Conservation (phyloP, 2,888 invertebrate species). For the Odontocolon sp. region DNA sequence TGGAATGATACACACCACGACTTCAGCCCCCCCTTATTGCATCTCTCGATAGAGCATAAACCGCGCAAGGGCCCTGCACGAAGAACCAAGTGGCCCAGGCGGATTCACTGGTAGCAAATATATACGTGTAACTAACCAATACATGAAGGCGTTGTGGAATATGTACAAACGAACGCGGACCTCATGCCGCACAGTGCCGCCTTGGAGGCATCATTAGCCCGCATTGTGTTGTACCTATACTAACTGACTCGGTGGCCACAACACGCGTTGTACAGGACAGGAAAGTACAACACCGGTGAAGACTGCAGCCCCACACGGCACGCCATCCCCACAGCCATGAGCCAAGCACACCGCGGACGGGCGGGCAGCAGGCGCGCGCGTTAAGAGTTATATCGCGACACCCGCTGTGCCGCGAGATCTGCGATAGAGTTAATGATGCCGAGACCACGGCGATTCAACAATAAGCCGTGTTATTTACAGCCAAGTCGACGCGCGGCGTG, state of each 20-base stretch:
- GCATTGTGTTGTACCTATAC: conserved; percentile 69
- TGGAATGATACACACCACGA: conserved; percentile 61
- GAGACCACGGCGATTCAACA: conserved; percentile 75
- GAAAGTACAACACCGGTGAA: conserved; percentile 2
- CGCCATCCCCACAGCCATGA: conserved; percentile 2
- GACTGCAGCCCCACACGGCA: conserved; percentile 25
- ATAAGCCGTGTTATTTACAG: conserved; percentile 78
- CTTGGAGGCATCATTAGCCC: conserved; percentile 76
- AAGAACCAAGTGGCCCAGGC: conserved; percentile 9
- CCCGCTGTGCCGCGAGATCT: conserved; percentile 78
- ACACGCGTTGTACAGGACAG: conserved; percentile 23
- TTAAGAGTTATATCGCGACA: conserved; percentile 76
- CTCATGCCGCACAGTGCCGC: conserved; percentile 53
- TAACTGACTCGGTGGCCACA: conserved; percentile 15
- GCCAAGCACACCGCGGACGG: conserved; percentile 46
- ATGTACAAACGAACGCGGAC: background rate
- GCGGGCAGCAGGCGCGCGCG: conserved; percentile 68
- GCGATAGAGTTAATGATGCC: conserved; percentile 79
- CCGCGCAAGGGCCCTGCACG: background rate
- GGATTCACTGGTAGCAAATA: conserved; percentile 32
- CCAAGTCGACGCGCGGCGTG: conserved; percentile 49
- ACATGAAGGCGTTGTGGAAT: background rate
- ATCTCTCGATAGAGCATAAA: conserved; percentile 54
- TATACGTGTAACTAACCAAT: conserved; percentile 9
- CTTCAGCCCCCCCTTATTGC: conserved; percentile 44